Percentiles rank a stretch among this genome's conserved stretches.
These are phyloP conservation scores for Trogon melanurus DNA, from an alignment of 2,113 vertebrate species.

Conservation along the genomic window DNA sequence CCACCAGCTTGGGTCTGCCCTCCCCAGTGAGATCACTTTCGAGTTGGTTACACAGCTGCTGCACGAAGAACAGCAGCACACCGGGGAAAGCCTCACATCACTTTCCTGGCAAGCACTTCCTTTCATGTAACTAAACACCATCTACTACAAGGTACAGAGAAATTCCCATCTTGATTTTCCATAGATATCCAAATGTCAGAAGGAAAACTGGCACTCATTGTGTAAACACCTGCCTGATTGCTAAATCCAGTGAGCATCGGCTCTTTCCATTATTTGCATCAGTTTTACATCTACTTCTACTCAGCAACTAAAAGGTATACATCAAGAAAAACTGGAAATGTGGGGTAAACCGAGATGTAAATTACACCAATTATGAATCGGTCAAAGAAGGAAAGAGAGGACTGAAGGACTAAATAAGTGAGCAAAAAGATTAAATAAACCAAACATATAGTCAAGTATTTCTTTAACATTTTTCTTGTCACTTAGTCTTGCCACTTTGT, in stretches of 20 bases:
- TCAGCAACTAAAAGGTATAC: not conserved
- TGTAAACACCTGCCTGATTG: not conserved
- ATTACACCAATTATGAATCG: not conserved
- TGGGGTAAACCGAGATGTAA: not conserved
- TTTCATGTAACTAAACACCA: not conserved
- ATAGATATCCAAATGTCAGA: not conserved
- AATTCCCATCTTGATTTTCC: not conserved
- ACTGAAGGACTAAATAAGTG: not conserved
- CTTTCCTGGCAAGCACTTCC: not conserved
- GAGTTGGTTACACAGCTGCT: not conserved
- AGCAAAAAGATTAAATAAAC: not conserved
- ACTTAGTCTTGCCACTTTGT: not conserved
- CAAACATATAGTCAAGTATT: not conserved
- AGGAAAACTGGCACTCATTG: not conserved
- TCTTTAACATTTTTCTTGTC: not conserved
- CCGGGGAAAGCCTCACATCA: not conserved
- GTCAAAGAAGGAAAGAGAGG: not conserved
- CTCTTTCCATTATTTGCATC: not conserved
- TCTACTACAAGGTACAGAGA: not conserved
- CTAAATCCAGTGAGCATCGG: not conserved
- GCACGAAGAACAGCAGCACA: not conserved
- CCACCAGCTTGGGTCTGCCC: not conserved
- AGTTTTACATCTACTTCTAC: not conserved
- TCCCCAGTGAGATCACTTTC: not conserved
- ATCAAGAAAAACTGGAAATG: not conserved